Percentiles rank a stretch among this genome's conserved stretches.
phyloP scores from a whole-genome alignment of 53 echinoderm and acorn worm genomes.

The Antedon mediterranea region DNA sequence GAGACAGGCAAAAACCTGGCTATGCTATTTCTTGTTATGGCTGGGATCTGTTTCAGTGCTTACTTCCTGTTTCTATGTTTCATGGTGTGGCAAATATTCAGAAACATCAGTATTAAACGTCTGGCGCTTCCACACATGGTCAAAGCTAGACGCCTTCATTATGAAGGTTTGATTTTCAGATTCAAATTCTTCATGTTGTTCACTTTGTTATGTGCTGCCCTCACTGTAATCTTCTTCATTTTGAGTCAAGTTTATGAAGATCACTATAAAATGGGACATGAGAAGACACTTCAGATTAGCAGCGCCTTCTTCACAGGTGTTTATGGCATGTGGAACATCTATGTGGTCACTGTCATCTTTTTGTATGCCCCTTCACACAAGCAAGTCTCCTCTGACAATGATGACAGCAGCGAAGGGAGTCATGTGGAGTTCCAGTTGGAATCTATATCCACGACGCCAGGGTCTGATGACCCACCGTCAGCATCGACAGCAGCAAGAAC shows the following conservation, averaged over 20 bases:
- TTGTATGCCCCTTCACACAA: no score
- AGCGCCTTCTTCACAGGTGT: slow-evolving; percentile 94
- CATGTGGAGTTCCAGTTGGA: no score
- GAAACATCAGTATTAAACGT: slow-evolving; percentile 40
- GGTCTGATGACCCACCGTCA: no score
- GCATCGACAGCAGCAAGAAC: no score
- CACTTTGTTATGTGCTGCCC: slow-evolving; percentile 63
- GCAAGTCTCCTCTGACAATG: no score
- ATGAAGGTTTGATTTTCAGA: slow-evolving; percentile 74
- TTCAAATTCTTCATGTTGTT: slow-evolving; percentile 99
- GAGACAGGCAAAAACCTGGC: slow-evolving; percentile 66
- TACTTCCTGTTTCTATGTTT: slow-evolving; percentile 74
- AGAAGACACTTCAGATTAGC: slow-evolving; percentile 54
- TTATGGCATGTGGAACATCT: no score
- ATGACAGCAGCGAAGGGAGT: no score
- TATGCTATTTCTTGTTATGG: slow-evolving; percentile 61
- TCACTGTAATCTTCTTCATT: slow-evolving; percentile 94
- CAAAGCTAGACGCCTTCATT: slow-evolving; percentile 32
- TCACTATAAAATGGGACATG: slow-evolving; percentile 48
- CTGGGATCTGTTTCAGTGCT: slow-evolving; percentile 54
- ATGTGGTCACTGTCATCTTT: no score
- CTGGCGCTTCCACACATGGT: slow-evolving; percentile 44
- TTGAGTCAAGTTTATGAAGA: slow-evolving; percentile 83
- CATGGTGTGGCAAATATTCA: slow-evolving; percentile 55
- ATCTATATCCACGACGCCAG: no score